Conservation (phyloP, 2,888 invertebrate species). For the Volucella inflata region DNA sequence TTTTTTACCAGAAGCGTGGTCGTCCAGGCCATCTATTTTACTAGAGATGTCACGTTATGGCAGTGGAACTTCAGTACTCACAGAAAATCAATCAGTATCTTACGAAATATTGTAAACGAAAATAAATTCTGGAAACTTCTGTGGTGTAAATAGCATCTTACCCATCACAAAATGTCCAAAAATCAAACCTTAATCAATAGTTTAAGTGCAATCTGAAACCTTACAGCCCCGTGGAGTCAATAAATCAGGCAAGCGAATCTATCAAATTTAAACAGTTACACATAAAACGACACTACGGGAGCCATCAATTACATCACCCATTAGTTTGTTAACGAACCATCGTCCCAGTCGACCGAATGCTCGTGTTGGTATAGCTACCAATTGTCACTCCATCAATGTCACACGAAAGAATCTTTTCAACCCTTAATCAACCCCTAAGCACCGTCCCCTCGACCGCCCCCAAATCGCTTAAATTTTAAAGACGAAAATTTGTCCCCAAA, state of each 20-base stretch:
- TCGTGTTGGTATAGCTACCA: conserved; percentile 2
- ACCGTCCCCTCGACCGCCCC: neutral
- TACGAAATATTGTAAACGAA: no score
- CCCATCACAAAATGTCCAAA: no score
- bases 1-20: no score
- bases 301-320: conserved; percentile 63
- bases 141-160: no score
- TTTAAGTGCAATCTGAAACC: neutral
- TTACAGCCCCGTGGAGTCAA: conserved; percentile 18
- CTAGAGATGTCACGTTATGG: no score
- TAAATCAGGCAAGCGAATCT: conserved; percentile 57
- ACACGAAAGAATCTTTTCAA: conserved; percentile 46
- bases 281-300: conserved; percentile 44
- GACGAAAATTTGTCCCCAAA: conserved; percentile 7
- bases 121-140: no score
- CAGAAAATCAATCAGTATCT: no score
- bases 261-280: conserved; percentile 54
- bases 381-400: conserved; percentile 74
- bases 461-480: conserved; percentile 8
- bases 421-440: conserved; percentile 36
- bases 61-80: no score
- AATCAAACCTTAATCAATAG: neutral
- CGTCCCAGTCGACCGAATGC: neutral
- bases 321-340: conserved; percentile 65
- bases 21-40: no score